phyloP scores from a whole-genome alignment of 2,113 vertebrate species.

The Ovibos moschatus region DNA sequence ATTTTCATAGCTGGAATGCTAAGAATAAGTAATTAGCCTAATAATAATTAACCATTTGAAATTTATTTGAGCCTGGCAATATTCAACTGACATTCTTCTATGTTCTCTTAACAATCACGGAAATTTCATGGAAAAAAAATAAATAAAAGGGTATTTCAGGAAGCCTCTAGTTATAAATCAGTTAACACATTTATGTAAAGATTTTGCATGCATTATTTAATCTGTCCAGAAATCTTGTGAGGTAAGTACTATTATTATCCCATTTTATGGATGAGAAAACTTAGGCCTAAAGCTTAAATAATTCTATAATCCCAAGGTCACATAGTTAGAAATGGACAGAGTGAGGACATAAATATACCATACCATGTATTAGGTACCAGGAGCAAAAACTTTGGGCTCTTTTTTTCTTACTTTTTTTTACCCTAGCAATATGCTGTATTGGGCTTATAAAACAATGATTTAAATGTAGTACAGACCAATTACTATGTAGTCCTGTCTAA shows the following conservation, averaged over 20 bases:
- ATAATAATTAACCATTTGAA: conserved; percentile 47
- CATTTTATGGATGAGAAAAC: background rate
- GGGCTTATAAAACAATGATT: background rate
- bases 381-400: background rate
- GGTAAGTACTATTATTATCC: background rate
- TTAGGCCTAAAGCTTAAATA: background rate
- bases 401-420: background rate
- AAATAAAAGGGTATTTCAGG: background rate
- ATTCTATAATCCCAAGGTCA: background rate
- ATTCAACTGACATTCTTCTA: conserved; percentile 40
- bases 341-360: background rate
- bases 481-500: background rate
- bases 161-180: background rate
- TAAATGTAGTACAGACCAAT: background rate
- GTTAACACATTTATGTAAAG: background rate
- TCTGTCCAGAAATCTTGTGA: background rate
- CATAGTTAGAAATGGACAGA: background rate
- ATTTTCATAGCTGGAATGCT: conserved; percentile 42
- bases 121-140: background rate
- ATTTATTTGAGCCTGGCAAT: conserved; percentile 48
- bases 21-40: conserved; percentile 46
- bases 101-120: conserved; percentile 36
- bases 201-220: conserved; percentile 17
- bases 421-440: background rate
- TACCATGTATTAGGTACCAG: background rate